A percentile compares a stretch with the other conserved stretches of the same genome.
Conservation (phyloP, 2,113 vertebrate species). For the Ahaetulla prasina region DNA sequence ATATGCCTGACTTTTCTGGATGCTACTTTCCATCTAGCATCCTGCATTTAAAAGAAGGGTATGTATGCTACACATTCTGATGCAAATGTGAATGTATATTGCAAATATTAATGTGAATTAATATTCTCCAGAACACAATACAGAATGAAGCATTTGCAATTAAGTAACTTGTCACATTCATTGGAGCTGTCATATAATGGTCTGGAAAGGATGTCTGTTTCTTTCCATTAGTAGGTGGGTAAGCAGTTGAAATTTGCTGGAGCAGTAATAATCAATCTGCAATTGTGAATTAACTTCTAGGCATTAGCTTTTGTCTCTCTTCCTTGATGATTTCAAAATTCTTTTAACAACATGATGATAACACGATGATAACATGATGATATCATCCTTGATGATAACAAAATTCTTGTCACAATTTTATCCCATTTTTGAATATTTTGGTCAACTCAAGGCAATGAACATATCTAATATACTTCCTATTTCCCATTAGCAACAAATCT, state of each 20-base stretch:
- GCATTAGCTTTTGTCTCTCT: neutral
- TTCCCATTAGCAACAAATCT: neutral
- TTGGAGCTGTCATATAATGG: neutral
- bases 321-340: neutral
- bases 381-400: too few species aligned
- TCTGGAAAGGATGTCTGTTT: neutral
- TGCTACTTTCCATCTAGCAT: neutral
- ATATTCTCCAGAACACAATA: neutral
- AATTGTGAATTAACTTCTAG: neutral
- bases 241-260: neutral
- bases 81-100: too few species aligned
- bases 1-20: neutral
- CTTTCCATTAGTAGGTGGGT: neutral
- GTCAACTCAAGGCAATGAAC: neutral
- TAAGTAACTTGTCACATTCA: neutral
- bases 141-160: neutral
- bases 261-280: neutral
- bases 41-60: neutral
- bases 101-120: neutral
- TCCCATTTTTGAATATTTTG: neutral
- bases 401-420: neutral
- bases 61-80: too few species aligned
- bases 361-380: too few species aligned
- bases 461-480: neutral
- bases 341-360: too few species aligned